Base-by-base conservation (phyloP, 64 coral and sea anemone genomes). In the Dendronephthya gigantea region DNA sequence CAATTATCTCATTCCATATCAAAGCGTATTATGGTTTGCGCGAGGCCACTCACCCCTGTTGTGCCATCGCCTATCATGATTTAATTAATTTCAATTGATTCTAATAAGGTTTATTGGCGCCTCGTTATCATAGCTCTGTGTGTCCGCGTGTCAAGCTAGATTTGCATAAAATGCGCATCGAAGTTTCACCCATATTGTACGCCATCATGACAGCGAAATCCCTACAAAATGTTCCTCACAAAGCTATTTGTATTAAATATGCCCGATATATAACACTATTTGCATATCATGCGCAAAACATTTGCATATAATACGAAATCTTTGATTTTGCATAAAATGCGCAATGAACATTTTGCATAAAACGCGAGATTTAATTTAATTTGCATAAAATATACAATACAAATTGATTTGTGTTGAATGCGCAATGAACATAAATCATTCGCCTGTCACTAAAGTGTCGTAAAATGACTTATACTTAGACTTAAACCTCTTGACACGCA, bases 61-160 rank as follows among this genome's bases (percentile, higher is more conserved):
- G 72, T 34, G 72, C 1, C 27, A 29, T 14, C 30, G 36, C 32
- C 55, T 62, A 62, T 39, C 72, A 39, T 79, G 72, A 79, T 79
- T 79, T 79, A 79, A 79, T 79, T 79, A 79, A 79, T 79, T 79
- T 79, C 9, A 79, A 79, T 79, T 79, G 72, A 79, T 13, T 79
- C 72, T 79, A 79, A 79, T 79, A 79, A 79, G 72, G 72, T 79
- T 79, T 79, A 79, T 79, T 79, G 72, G 72, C 72, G 72, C 72
- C 72, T 79, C 36, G 72, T 79, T 79, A 79, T 79, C 27, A 34
- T 79, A 28, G 29, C 36, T 3, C 29, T 33, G 32, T 29, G 27
- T 39, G 72, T 17, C 2, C 72, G 15, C 72, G 72, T 34, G 72
- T 79, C 12, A n/a, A 15, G 19, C 4, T 62, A 23, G 55, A n/a